These are phyloP conservation scores for Mantis religiosa DNA, from an alignment of 2,888 invertebrate genomes.

Conservation along the genomic window DNA sequence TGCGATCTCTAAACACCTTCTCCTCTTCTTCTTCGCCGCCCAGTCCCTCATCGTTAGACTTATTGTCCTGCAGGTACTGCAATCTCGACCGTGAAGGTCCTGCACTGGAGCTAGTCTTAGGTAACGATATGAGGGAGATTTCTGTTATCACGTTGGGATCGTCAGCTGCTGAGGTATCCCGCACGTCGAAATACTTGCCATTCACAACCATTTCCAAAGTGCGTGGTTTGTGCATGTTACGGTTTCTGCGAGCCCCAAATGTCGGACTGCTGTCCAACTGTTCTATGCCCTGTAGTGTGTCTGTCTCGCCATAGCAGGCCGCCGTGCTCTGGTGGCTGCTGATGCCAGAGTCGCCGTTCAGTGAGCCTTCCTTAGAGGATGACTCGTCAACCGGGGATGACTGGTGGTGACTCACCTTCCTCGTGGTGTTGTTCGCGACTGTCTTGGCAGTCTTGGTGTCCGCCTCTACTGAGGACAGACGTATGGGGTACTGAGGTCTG, in stretches of 20 bases:
- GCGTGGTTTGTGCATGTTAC: slow-evolving; percentile 48
- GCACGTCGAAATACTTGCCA: slow-evolving; percentile 69
- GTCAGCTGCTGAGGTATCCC: slow-evolving; percentile 51
- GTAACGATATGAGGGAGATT: slow-evolving; percentile 57
- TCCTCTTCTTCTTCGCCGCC: slow-evolving; percentile 64
- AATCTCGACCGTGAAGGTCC: slow-evolving; percentile 27
- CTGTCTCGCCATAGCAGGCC: slow-evolving; percentile 40
- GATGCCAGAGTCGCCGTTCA: slow-evolving; percentile 55
- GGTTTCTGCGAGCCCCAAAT: slow-evolving; percentile 38
- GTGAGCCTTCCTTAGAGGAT: slow-evolving; percentile 51
- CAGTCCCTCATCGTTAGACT: slow-evolving; percentile 47
- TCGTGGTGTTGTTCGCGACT: slow-evolving; percentile 35
- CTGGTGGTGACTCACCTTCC: slow-evolving; percentile 4
- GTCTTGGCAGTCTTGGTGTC: slow-evolving; percentile 42
- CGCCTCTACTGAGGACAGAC: slow-evolving; percentile 23
- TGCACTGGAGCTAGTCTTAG: background rate
- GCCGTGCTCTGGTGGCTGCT: slow-evolving; percentile 43
- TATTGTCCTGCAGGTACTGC: slow-evolving; percentile 48
- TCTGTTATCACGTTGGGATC: slow-evolving; percentile 62
- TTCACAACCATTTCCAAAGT: slow-evolving; percentile 71
- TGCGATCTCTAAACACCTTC: slow-evolving; percentile 66
- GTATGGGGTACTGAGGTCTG: slow-evolving; percentile 61
- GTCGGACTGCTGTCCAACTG: slow-evolving; percentile 42
- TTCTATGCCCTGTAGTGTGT: slow-evolving; percentile 40
- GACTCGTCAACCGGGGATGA: slow-evolving; percentile 36